Conservation (phyloP, 1,140 invertebrate genomes). For the Zaprionus davidi region DNA sequence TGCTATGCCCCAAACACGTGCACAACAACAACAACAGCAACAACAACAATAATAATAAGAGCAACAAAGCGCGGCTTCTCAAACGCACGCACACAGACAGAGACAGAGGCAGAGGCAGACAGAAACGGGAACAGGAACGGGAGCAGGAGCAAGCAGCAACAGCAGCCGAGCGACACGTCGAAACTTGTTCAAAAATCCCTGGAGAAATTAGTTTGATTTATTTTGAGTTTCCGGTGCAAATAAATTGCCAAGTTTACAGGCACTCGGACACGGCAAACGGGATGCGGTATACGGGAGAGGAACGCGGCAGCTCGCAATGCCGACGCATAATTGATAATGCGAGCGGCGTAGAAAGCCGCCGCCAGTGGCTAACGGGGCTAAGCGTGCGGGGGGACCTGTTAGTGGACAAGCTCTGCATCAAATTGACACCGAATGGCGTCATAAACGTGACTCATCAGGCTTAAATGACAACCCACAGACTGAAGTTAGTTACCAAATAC, state of each 20-base stretch:
- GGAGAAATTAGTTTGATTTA: constrained; percentile 83
- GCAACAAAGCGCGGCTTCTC: constrained; percentile 1
- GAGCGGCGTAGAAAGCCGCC: constrained; percentile 51
- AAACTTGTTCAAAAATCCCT: constrained; percentile 80
- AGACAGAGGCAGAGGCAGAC: not conserved
- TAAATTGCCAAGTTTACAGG: constrained; percentile 81
- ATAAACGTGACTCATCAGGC: constrained; percentile 24
- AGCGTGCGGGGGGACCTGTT: not conserved
- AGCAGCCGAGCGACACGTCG: constrained; percentile 59
- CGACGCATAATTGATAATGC: constrained; percentile 82
- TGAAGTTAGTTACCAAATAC: not conserved
- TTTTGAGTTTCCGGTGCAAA: constrained; percentile 82
- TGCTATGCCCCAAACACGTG: constrained; percentile 58
- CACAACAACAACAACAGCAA: constrained; percentile 60
- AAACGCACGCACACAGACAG: constrained; percentile 19
- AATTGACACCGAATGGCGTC: constrained; percentile 61
- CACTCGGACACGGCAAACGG: constrained; percentile 52
- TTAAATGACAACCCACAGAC: not conserved
- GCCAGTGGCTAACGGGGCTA: not conserved
- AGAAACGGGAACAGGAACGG: constrained; percentile 3
- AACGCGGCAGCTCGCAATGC: constrained; percentile 55
- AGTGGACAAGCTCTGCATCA: constrained; percentile 45
- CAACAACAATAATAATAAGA: constrained; percentile 25
- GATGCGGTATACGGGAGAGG: constrained; percentile 7
- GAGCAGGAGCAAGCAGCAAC: not conserved